Evolutionary conservation across 2,113 vertebrate genomes (phyloP).

Genomic region (Mionectes macconnelli): DNA sequence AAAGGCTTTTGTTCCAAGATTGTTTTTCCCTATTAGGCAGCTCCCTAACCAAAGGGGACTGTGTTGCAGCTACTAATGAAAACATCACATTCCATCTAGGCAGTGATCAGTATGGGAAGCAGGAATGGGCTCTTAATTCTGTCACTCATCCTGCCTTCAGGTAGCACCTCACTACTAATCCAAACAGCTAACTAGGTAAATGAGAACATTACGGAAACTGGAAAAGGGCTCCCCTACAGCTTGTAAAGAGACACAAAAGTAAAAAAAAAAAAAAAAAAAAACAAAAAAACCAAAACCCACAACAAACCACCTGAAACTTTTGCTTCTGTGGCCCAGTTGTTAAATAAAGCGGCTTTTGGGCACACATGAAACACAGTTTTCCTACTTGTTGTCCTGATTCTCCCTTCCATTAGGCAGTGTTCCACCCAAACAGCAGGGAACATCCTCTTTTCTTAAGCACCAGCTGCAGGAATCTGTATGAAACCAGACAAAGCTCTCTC

Average conservation of each 20-base stretch:
- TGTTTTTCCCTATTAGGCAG: constrained; percentile 10
- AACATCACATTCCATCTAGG: neutral
- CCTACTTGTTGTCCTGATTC: neutral
- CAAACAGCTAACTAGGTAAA: neutral
- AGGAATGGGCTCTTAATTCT: neutral
- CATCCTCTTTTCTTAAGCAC: neutral
- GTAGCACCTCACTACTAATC: neutral
- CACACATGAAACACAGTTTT: neutral
- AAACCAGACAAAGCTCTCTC: neutral
- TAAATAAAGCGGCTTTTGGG: neutral
- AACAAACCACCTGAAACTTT: neutral
- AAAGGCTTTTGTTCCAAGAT: constrained; percentile 37
- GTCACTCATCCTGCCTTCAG: neutral
- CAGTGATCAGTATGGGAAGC: neutral
- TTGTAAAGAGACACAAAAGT: neutral
- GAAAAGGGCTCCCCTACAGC: neutral
- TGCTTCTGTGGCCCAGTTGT: neutral
- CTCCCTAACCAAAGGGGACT: neutral
- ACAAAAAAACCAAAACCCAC: too few relatives aligned
- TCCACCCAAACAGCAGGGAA: neutral
- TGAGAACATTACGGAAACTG: neutral
- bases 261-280: neutral
- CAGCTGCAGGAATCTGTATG: neutral
- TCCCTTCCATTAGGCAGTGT: neutral
- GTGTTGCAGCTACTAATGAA: constrained; percentile 33